Evolutionary conservation across 2,113 vertebrate species (phyloP).

Genomic region (Prolemur simus): DNA sequence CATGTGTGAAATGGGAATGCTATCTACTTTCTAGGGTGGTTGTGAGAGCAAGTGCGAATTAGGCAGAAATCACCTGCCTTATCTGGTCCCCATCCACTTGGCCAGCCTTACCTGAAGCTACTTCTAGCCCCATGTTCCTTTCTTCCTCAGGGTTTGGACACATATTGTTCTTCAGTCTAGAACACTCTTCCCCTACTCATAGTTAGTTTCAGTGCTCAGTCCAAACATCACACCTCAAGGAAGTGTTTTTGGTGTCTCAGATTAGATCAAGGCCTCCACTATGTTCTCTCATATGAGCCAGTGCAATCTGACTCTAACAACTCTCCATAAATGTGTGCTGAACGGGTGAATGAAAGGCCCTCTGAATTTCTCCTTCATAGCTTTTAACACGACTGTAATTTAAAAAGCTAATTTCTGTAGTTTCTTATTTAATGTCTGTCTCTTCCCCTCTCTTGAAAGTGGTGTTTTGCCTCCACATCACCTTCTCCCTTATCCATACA

Average conservation of each 20-base stretch:
- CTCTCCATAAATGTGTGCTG: accelerated
- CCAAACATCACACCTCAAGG: neutral
- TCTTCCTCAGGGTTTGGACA: neutral
- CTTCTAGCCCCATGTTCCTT: neutral
- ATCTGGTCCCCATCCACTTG: neutral
- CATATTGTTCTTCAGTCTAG: neutral
- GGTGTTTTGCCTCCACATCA: neutral
- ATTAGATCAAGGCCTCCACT: neutral
- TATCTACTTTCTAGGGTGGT: neutral
- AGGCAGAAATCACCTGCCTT: neutral
- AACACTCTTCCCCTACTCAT: neutral
- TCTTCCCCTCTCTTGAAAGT: neutral
- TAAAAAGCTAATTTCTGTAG: neutral
- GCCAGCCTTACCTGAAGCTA: neutral
- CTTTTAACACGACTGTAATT: neutral
- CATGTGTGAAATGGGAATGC: neutral
- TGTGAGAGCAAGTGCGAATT: neutral
- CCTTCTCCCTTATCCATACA: neutral
- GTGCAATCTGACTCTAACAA: accelerated
- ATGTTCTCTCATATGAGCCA: neutral
- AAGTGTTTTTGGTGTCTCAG: neutral
- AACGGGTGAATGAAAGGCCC: neutral
- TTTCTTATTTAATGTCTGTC: neutral
- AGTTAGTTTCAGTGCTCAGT: neutral
- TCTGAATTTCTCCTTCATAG: neutral